Evolutionary conservation across 1,140 invertebrate genomes (phyloP).

Genomic region (Chironomus tepperi): DNA sequence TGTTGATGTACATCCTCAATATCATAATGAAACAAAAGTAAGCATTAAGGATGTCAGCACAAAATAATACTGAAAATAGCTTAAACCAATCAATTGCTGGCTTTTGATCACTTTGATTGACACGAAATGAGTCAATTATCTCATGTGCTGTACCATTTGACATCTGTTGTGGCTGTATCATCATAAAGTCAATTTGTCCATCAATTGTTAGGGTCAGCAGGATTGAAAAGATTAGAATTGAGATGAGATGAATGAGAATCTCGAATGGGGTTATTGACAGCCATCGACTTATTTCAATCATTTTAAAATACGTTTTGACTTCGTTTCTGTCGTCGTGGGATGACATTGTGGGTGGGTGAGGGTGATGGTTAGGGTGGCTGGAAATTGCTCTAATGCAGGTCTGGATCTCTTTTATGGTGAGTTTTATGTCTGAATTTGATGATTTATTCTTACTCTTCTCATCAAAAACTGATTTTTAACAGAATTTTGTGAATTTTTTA

Average conservation of each 20-base stretch:
- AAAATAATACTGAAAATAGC: slow-evolving; percentile 82
- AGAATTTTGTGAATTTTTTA: no score
- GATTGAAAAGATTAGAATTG: slow-evolving; percentile 74
- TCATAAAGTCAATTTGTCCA: slow-evolving; percentile 35
- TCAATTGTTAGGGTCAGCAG: slow-evolving; percentile 70
- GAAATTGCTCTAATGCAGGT: no score
- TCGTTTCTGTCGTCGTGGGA: slow-evolving; percentile 25
- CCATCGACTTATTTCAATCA: slow-evolving; percentile 86
- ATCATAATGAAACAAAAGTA: slow-evolving; percentile 93
- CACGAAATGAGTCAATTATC: no score
- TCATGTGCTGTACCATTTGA: not conserved
- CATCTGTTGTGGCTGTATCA: not conserved
- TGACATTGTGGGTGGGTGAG: no score
- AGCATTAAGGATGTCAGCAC: slow-evolving; percentile 83
- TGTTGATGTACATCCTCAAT: slow-evolving; percentile 80
- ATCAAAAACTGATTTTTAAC: no score
- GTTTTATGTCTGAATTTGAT: no score
- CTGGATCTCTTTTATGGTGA: no score
- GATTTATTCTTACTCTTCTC: no score
- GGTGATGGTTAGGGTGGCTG: no score
- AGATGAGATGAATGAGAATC: slow-evolving; percentile 79
- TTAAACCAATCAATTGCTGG: slow-evolving; percentile 62
- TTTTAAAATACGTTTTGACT: slow-evolving; percentile 47
- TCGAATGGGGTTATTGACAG: slow-evolving; percentile 88
- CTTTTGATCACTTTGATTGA: slow-evolving; percentile 42